Percentiles rank a stretch among this genome's conserved stretches.
Conservation (phyloP, 92 coral and sea anemone species). For the Porites cylindrica region DNA sequence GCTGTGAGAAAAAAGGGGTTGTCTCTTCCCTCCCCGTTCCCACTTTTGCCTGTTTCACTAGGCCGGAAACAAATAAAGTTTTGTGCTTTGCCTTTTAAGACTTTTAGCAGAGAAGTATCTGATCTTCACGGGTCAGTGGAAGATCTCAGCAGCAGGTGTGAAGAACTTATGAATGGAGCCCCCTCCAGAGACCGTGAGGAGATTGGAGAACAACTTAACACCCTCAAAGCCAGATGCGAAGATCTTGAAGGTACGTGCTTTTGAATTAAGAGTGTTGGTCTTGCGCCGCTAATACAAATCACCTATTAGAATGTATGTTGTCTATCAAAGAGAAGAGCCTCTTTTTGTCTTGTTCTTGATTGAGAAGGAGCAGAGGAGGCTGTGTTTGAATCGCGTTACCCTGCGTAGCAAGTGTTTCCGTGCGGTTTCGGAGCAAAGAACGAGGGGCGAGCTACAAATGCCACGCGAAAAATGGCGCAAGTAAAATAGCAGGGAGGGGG, state of each 20-base stretch:
- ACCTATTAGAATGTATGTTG: not conserved
- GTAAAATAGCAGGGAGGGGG: too few relatives aligned
- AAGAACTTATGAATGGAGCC: slow-evolving; percentile 64
- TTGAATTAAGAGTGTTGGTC: not conserved
- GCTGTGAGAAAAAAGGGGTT: too few relatives aligned
- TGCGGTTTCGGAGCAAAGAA: too few relatives aligned
- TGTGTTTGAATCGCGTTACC: too few relatives aligned
- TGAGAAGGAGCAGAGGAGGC: too few relatives aligned
- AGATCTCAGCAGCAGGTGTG: slow-evolving; percentile 77
- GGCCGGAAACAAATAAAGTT: not conserved
- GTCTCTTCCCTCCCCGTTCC: too few relatives aligned
- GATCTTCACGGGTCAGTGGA: slow-evolving; percentile 86
- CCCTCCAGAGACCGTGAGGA: slow-evolving; percentile 74
- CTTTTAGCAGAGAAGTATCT: slow-evolving; percentile 76
- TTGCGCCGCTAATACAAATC: not conserved
- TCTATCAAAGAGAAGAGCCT: too few relatives aligned
- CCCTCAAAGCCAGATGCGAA: slow-evolving; percentile 66
- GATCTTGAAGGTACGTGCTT: slow-evolving; percentile 62
- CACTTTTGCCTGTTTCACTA: too few relatives aligned
- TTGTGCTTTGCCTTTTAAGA: slow-evolving; percentile 29
- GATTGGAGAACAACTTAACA: slow-evolving; percentile 70
- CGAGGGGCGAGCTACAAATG: too few relatives aligned
- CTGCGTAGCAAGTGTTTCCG: too few relatives aligned
- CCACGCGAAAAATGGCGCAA: too few relatives aligned
- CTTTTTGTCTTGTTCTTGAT: too few relatives aligned